Base-by-base conservation (phyloP, 2,888 invertebrate genomes). In the Spodoptera exigua region DNA sequence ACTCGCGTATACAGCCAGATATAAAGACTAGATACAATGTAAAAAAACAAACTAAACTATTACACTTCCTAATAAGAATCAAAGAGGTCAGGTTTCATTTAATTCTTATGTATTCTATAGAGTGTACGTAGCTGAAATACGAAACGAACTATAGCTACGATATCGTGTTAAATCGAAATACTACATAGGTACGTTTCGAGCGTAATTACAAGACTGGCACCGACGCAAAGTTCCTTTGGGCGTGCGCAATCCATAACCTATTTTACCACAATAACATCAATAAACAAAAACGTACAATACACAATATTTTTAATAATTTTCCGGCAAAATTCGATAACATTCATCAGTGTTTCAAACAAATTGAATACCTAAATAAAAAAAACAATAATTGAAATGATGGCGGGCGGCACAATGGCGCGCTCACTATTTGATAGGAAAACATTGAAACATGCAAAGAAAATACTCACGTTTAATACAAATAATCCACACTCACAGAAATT, bases 351-450 rank as follows among this genome's bases (percentile, higher is more conserved):
- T 39, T n/a, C 54, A 64, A 39, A 68, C 39, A 70, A 64, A 55
- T 69, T 54, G 45, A 40, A 72, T 55, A n/a, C n/a, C n/a, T n/a
- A 69, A 63, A 66, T 57, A 74, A 76, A 80, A 79, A 83, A 83
- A 82, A 82, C 76, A 74, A 74, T 73, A 79, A 81, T 80, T 77
- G 73, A 83, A 83, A 79, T 85, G 85, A 91, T 92, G 91, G 92
- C 92, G 91, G 92, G 92, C 90, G 86, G 86, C 85, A 82, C 83
- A 87, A 90, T 90, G 90, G 92, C 89, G 90, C 87, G 88, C 64
- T 67, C 51, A 18, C 54, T 16, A 39, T 76, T 66, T 74, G 60
- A 55, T 68, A 62, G 21, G 57, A 61, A 49, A 74, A 65, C 56
- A 47, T 36, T 32, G 52, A 56, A 36, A 35, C 58, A 61, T 79